Evolutionary conservation across 2,113 vertebrate species (phyloP).

Genomic region (Pseudonaja textilis): DNA sequence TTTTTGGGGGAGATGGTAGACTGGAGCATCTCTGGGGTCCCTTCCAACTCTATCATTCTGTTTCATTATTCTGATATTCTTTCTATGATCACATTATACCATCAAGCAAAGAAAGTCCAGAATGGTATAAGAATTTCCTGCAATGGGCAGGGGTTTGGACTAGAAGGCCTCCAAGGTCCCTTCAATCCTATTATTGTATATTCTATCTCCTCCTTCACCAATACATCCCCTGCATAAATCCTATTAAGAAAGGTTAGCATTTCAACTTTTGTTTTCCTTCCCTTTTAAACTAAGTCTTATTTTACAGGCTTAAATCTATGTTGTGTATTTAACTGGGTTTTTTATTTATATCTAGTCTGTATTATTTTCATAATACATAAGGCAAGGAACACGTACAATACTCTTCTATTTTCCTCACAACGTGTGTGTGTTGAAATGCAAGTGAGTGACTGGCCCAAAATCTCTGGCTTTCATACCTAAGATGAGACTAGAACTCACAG

Average conservation of each 20-base stretch:
- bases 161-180: too few relatives aligned
- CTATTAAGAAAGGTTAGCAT: neutral
- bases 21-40: neutral
- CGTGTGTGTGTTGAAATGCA: neutral
- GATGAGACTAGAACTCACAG: neutral
- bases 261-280: neutral
- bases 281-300: neutral
- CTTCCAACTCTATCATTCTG: neutral
- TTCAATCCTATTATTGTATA: neutral
- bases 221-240: neutral
- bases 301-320: neutral
- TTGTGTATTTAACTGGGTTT: neutral
- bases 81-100: too few relatives aligned
- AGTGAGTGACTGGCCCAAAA: too few relatives aligned
- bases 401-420: neutral
- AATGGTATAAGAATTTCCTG: too few relatives aligned
- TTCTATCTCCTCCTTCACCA: neutral
- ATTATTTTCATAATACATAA: neutral
- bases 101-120: too few relatives aligned
- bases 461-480: neutral
- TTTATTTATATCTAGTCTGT: neutral
- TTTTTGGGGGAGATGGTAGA: neutral
- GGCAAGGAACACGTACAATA: neutral
- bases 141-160: too few relatives aligned
- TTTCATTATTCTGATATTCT: too few relatives aligned